Percentiles rank a stretch among this genome's conserved stretches.
phyloP scores from a whole-genome alignment of 2,888 invertebrate species.

The Drosophila mimica region DNA sequence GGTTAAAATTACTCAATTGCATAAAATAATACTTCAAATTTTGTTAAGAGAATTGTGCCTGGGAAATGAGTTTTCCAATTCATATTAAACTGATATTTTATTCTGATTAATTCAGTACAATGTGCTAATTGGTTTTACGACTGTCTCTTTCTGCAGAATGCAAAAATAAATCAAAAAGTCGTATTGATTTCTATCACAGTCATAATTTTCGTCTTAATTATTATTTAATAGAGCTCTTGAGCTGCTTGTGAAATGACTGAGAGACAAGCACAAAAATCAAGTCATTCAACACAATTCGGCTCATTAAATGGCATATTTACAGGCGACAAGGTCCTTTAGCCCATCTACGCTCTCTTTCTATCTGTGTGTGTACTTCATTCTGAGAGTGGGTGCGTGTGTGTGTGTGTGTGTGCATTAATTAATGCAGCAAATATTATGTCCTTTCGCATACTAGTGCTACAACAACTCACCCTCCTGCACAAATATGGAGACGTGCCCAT shows the following conservation, averaged over 20 bases:
- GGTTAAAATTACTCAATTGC: too few species aligned
- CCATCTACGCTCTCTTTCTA: neutral
- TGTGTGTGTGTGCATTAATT: constrained; percentile 64
- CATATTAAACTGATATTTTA: too few species aligned
- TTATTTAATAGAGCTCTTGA: constrained; percentile 30
- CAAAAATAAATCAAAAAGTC: neutral
- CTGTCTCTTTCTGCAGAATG: neutral
- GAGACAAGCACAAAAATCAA: constrained; percentile 44
- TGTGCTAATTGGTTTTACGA: neutral
- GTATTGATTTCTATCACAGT: neutral
- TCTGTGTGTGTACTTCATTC: constrained; percentile 12
- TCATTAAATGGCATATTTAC: constrained; percentile 57
- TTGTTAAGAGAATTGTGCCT: too few species aligned
- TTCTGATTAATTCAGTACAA: neutral
- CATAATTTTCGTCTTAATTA: constrained; percentile 12
- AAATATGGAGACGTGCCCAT: constrained; percentile 51
- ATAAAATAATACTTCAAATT: too few species aligned
- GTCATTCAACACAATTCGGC: constrained; percentile 51
- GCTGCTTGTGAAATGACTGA: constrained; percentile 12
- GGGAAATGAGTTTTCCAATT: too few species aligned
- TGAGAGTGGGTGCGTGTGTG: neutral
- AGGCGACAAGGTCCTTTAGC: constrained; percentile 27
- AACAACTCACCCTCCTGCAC: constrained; percentile 26
- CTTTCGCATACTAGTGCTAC: constrained; percentile 47
- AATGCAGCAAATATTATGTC: constrained; percentile 69